These are phyloP conservation scores for Dasysyrphus albostriatus DNA, from an alignment of 2,888 invertebrate species.

Conservation along the genomic window DNA sequence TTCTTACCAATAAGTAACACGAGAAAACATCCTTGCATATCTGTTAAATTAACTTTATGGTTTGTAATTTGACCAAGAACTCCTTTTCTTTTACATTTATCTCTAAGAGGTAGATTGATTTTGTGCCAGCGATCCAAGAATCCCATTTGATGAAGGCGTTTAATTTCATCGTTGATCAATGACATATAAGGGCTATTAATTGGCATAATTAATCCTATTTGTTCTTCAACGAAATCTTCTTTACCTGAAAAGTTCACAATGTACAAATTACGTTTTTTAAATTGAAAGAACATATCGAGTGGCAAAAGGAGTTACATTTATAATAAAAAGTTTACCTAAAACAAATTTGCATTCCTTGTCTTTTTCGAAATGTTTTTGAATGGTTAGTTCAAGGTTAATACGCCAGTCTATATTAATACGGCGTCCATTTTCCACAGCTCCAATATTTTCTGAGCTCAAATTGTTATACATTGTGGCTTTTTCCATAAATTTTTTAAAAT, in stretches of 20 bases:
- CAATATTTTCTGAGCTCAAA: constrained; percentile 84
- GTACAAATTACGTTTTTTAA: no score
- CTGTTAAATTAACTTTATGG: constrained; percentile 93
- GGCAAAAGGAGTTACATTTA: no score
- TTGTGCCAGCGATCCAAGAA: constrained; percentile 92
- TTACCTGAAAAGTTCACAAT: constrained; percentile 86
- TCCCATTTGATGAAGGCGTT: constrained; percentile 92
- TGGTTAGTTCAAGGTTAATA: constrained; percentile 89
- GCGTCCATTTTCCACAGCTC: constrained; percentile 87
- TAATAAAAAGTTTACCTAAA: constrained; percentile 85
- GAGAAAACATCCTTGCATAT: constrained; percentile 97
- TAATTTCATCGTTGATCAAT: constrained; percentile 91
- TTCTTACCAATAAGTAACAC: constrained; percentile 90
- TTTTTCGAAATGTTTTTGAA: constrained; percentile 87
- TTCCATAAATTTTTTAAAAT: constrained; percentile 84
- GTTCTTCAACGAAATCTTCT: constrained; percentile 92
- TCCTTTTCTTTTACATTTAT: constrained; percentile 90
- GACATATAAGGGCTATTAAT: constrained; percentile 90
- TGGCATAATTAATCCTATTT: constrained; percentile 90
- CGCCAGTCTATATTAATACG: constrained; percentile 94
- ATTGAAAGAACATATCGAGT: no score
- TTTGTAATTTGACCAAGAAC: constrained; percentile 89
- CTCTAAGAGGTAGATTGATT: constrained; percentile 90
- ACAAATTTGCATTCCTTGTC: constrained; percentile 91
- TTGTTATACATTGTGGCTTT: constrained; percentile 85